These are phyloP conservation scores for Onychostruthus taczanowskii DNA, from an alignment of 2,113 vertebrate genomes.

Conservation along the genomic window DNA sequence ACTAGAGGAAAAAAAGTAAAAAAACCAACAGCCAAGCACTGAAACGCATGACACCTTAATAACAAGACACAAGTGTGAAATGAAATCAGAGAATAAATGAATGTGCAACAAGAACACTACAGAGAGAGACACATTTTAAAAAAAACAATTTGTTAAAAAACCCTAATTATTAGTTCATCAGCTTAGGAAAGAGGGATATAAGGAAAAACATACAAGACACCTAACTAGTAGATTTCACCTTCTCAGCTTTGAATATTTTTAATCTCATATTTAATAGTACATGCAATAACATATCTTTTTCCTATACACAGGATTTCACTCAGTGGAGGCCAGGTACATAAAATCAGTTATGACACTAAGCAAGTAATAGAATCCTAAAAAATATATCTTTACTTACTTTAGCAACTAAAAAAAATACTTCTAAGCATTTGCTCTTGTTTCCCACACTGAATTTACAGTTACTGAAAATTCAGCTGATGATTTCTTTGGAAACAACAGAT, in stretches of 20 bases:
- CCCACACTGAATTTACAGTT: accelerated
- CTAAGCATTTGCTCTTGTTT: background rate
- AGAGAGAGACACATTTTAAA: accelerated
- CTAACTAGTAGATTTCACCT: background rate
- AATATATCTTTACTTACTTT: background rate
- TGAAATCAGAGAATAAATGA: background rate
- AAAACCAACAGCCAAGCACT: background rate
- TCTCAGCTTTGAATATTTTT: background rate
- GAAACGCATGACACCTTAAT: background rate
- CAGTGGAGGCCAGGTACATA: background rate
- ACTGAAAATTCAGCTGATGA: background rate
- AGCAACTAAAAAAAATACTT: background rate
- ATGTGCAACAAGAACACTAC: background rate
- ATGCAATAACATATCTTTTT: background rate
- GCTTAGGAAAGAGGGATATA: background rate
- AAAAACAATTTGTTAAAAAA: background rate
- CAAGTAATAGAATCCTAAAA: background rate
- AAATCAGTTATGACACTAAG: background rate
- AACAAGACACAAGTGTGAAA: background rate
- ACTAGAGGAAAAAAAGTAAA: background rate
- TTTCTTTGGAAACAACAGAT: background rate
- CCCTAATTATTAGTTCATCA: background rate
- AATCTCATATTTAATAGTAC: background rate
- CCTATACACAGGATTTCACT: background rate
- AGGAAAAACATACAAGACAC: background rate